Conservation (phyloP, 2,888 invertebrate genomes). For the Ennomos fuscantarius region DNA sequence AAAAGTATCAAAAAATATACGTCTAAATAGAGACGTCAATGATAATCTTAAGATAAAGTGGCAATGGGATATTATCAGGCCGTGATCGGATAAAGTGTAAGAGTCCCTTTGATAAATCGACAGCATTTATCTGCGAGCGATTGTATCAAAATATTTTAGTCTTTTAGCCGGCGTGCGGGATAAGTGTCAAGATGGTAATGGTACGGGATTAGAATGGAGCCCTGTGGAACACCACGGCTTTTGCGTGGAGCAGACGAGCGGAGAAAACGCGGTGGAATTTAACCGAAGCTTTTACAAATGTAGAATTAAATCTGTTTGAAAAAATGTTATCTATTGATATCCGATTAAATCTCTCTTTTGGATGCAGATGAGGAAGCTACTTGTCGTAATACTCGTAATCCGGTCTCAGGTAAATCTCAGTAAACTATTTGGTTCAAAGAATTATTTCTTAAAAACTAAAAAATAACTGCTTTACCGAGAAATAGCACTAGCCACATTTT, state of each 20-base stretch:
- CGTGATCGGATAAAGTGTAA: constrained; percentile 54
- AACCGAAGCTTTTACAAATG: neutral
- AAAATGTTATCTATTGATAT: constrained; percentile 1
- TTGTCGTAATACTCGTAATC: too few relatives aligned
- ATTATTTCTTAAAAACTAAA: too few relatives aligned
- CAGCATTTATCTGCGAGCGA: constrained; percentile 77
- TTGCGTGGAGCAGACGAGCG: constrained; percentile 43
- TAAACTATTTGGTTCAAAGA: too few relatives aligned
- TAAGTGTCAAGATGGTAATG: constrained; percentile 76
- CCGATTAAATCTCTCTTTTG: constrained; percentile 8
- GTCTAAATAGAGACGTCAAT: constrained; percentile 72
- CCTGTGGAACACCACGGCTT: constrained; percentile 50
- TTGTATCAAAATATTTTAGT: constrained; percentile 84
- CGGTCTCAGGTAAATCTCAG: constrained; percentile 2
- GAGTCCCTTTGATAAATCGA: constrained; percentile 74
- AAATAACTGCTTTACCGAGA: too few relatives aligned
- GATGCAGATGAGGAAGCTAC: too few relatives aligned
- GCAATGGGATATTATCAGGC: constrained; percentile 67
- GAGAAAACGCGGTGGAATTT: constrained; percentile 1
- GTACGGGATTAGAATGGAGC: constrained; percentile 60
- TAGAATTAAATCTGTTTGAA: neutral
- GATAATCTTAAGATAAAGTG: constrained; percentile 78
- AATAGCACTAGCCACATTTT: too few relatives aligned
- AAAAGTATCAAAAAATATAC: constrained; percentile 54
- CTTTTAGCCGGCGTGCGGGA: constrained; percentile 73